phyloP scores from a whole-genome alignment of 1,140 invertebrate genomes.

The Condylostylus longicornis region DNA sequence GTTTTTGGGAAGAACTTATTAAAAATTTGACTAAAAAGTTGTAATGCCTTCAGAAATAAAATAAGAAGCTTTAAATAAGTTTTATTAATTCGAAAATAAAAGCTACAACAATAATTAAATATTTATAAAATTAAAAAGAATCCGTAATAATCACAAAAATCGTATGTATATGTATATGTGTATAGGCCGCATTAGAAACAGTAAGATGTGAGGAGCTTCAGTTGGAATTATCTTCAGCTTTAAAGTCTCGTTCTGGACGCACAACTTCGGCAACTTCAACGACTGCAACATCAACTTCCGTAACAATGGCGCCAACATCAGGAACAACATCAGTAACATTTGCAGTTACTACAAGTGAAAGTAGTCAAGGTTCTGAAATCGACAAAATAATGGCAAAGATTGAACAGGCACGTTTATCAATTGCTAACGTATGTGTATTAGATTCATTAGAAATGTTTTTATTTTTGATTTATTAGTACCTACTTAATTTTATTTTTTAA shows the following conservation, averaged over 20 bases:
- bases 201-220: slow-evolving; percentile 78
- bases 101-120: too few relatives aligned
- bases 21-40: too few relatives aligned
- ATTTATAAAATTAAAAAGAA: too few relatives aligned
- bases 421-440: slow-evolving; percentile 12
- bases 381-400: slow-evolving; percentile 90
- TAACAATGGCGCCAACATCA: slow-evolving; percentile 21
- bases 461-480: too few relatives aligned
- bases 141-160: too few relatives aligned
- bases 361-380: slow-evolving; percentile 63
- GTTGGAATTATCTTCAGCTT: slow-evolving; percentile 59
- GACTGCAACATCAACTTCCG: slow-evolving; percentile 6
- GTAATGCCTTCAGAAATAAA: too few relatives aligned
- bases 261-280: slow-evolving; percentile 5
- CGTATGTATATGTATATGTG: too few relatives aligned
- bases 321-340: slow-evolving; percentile 29
- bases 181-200: slow-evolving; percentile 62
- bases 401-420: slow-evolving; percentile 47
- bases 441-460: slow-evolving; percentile 2
- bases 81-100: too few relatives aligned
- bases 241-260: slow-evolving; percentile 22
- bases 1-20: too few relatives aligned
- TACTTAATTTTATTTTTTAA: too few relatives aligned
- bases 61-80: too few relatives aligned
- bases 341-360: slow-evolving; percentile 40